Conservation (phyloP, 92 coral and sea anemone genomes). For the Meandrina meandrites region DNA sequence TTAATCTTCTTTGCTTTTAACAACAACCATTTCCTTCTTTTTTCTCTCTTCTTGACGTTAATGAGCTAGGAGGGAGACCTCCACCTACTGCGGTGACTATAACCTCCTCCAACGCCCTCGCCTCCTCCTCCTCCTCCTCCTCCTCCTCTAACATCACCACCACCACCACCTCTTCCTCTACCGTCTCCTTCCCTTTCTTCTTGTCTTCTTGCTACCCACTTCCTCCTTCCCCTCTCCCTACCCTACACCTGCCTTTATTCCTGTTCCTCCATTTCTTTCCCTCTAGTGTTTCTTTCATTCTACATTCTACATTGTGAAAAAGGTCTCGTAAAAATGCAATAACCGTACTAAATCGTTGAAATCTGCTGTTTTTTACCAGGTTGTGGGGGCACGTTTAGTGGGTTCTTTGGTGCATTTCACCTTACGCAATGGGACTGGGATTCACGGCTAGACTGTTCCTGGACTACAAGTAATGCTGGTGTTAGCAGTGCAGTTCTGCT, state of each 20-base stretch:
- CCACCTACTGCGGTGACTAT: too few relatives aligned
- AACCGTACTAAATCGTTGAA: too few relatives aligned
- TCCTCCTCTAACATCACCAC: neutral
- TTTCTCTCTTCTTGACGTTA: too few relatives aligned
- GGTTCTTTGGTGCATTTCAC: neutral
- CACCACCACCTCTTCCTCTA: neutral
- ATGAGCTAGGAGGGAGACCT: too few relatives aligned
- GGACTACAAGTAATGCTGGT: neutral
- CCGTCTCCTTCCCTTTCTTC: neutral
- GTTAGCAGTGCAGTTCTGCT: neutral
- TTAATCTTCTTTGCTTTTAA: too few relatives aligned
- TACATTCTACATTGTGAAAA: too few relatives aligned
- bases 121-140: too few relatives aligned
- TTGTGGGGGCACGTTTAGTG: constrained; percentile 1
- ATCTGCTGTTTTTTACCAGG: neutral
- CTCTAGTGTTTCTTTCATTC: neutral
- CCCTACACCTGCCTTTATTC: too few relatives aligned
- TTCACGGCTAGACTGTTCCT: neutral
- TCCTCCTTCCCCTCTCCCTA: neutral
- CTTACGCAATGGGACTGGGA: constrained; percentile 7
- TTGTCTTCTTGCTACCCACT: neutral
- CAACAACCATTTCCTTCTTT: too few relatives aligned
- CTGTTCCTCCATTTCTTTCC: neutral
- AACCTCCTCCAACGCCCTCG: too few relatives aligned
- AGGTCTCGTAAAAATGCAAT: too few relatives aligned